phyloP scores from a whole-genome alignment of 1,140 invertebrate species.

The Stegodyphus dumicola region DNA sequence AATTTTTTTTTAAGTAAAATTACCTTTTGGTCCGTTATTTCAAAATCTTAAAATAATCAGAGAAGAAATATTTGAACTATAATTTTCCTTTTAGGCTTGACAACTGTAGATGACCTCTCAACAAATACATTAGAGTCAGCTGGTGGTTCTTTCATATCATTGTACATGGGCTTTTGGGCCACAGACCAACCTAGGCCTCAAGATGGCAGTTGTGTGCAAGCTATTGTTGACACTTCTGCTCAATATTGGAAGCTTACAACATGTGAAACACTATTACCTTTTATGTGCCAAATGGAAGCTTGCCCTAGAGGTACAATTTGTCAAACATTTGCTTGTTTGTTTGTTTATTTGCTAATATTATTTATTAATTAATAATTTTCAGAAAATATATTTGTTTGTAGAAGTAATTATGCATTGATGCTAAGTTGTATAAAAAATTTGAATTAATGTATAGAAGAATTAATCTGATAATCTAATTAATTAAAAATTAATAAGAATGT shows the following conservation, averaged over 20 bases:
- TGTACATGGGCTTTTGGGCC: constrained; percentile 79
- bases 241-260: constrained; percentile 93
- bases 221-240: constrained; percentile 71
- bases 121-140: constrained; percentile 95
- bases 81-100: constrained; percentile 73
- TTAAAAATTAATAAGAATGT: too few species aligned
- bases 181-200: constrained; percentile 82
- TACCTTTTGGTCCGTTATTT: too few species aligned
- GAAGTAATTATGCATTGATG: too few species aligned
- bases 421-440: too few species aligned
- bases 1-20: neutral
- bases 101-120: constrained; percentile 88
- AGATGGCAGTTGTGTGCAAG: constrained; percentile 87
- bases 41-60: too few species aligned
- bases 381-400: too few species aligned
- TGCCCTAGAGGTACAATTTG: constrained; percentile 81
- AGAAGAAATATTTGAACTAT: neutral
- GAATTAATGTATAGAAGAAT: too few species aligned
- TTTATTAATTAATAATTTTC: too few species aligned
- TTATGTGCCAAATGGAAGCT: constrained; percentile 90
- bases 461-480: too few species aligned
- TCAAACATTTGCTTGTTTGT: too few species aligned
- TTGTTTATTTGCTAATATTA: too few species aligned
- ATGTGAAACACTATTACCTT: constrained; percentile 92
- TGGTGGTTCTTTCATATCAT: constrained; percentile 87